A percentile compares a stretch with the other conserved stretches of the same genome.
Evolutionary conservation across 2,113 vertebrate species (phyloP).

Genomic region (Chaenocephalus aceratus): DNA sequence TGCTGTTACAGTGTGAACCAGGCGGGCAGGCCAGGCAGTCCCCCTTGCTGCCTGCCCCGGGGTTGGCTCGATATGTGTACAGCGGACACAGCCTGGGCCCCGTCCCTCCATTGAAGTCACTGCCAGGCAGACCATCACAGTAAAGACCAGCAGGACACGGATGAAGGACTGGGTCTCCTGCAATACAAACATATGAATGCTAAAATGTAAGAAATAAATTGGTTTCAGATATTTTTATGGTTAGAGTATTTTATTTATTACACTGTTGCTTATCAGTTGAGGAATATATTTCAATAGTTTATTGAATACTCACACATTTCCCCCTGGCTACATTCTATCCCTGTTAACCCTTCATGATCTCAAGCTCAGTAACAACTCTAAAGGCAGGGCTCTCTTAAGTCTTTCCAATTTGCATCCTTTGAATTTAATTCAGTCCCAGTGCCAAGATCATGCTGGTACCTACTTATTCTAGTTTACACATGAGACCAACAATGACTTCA

Average conservation of each 20-base stretch:
- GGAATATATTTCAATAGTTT: slow-evolving; percentile 14
- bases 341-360: neutral
- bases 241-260: neutral
- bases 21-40: slow-evolving; percentile 89
- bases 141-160: slow-evolving; percentile 88
- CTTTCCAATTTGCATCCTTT: slow-evolving; percentile 2
- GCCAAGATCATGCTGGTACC: neutral
- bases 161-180: slow-evolving; percentile 82
- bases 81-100: slow-evolving; percentile 86
- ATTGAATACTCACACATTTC: slow-evolving; percentile 6
- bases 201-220: neutral
- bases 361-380: neutral
- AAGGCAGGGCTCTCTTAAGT: neutral
- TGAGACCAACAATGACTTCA: neutral
- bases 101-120: slow-evolving; percentile 49
- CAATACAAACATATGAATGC: neutral
- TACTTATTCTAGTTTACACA: slow-evolving; percentile 6
- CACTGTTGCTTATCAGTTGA: neutral
- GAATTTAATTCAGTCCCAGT: neutral
- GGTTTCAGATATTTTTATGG: neutral
- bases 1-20: slow-evolving; percentile 85
- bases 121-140: slow-evolving; percentile 84
- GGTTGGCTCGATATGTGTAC: slow-evolving; percentile 82
- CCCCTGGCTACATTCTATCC: neutral
- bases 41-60: slow-evolving; percentile 82